Percentiles rank a stretch among this genome's conserved stretches.
phyloP scores from a whole-genome alignment of 2,113 vertebrate genomes.

The Mormyrus lacerda region DNA sequence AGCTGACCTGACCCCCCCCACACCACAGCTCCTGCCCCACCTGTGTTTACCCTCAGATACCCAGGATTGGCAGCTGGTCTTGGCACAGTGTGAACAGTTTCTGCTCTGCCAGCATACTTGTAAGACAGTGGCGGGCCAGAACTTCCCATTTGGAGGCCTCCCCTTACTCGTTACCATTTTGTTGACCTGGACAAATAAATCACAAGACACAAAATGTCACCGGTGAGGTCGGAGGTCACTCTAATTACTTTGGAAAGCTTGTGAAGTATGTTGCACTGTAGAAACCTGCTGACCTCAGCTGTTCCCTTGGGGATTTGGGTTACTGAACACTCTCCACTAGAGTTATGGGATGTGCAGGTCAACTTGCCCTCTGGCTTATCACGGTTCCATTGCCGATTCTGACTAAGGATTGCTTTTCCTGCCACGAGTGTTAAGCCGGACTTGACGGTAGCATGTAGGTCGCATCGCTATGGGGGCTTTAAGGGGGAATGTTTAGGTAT shows the following conservation, averaged over 20 bases:
- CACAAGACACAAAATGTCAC: neutral
- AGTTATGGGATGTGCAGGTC: neutral
- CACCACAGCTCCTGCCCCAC: neutral
- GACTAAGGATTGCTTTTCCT: neutral
- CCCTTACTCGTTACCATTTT: neutral
- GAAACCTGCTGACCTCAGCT: neutral
- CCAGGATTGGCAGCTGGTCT: neutral
- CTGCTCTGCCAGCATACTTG: neutral
- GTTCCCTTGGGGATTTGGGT: neutral
- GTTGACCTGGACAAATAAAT: neutral
- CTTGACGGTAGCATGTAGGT: neutral
- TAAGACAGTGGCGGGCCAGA: neutral
- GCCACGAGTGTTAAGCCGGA: neutral
- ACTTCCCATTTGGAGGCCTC: neutral
- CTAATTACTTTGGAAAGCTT: neutral
- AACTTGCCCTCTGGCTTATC: neutral
- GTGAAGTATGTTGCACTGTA: neutral
- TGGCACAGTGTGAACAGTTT: neutral
- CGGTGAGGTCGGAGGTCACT: neutral
- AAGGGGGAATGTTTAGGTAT: neutral
- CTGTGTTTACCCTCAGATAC: neutral
- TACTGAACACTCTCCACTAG: neutral
- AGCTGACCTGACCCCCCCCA: neutral
- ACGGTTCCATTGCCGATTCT: neutral
- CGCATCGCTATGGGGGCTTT: neutral